Evolutionary conservation across 2,797 vertebrate genomes (phyloP).

Genomic region (Macroramphosus scolopax): DNA sequence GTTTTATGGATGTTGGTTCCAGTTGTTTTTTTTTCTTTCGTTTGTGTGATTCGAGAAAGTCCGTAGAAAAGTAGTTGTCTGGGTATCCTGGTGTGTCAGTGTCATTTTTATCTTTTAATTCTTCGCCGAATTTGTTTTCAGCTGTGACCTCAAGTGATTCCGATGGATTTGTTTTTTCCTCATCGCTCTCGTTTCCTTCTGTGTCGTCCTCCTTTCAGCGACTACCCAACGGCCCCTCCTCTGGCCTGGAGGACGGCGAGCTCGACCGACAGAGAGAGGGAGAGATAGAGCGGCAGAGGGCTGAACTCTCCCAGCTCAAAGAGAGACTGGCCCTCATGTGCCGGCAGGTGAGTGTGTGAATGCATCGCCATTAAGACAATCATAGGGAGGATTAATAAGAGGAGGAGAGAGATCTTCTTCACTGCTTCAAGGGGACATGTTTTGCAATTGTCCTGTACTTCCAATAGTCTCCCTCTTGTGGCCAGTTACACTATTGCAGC

Average conservation of each 20-base stretch:
- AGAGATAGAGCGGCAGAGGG: slow-evolving; percentile 87
- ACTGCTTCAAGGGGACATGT: not conserved
- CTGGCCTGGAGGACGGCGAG: slow-evolving; percentile 80
- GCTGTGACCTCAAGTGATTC: slow-evolving; percentile 8
- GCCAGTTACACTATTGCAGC: slow-evolving; percentile 45
- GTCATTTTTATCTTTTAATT: slow-evolving; percentile 29
- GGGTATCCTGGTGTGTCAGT: slow-evolving; percentile 55
- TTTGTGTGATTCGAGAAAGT: slow-evolving; percentile 60
- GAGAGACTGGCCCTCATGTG: slow-evolving; percentile 91
- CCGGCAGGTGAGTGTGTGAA: slow-evolving; percentile 81
- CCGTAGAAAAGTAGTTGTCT: slow-evolving; percentile 59
- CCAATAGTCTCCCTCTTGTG: slow-evolving; percentile 60
- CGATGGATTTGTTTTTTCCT: slow-evolving; percentile 30
- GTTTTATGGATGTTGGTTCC: slow-evolving; percentile 66
- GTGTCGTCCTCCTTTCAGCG: slow-evolving; percentile 58
- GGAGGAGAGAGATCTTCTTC: not conserved
- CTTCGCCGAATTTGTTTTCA: not conserved
- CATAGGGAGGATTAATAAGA: not conserved
- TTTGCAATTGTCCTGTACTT: not conserved
- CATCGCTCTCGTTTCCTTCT: slow-evolving; percentile 16
- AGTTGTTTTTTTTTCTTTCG: slow-evolving; percentile 70
- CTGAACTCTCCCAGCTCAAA: slow-evolving; percentile 88
- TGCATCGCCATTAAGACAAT: not conserved
- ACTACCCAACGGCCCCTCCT: slow-evolving; percentile 81
- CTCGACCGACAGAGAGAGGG: slow-evolving; percentile 82